Evolutionary conservation across 1,140 invertebrate genomes (phyloP).

Genomic region (Heliconius hermathena): DNA sequence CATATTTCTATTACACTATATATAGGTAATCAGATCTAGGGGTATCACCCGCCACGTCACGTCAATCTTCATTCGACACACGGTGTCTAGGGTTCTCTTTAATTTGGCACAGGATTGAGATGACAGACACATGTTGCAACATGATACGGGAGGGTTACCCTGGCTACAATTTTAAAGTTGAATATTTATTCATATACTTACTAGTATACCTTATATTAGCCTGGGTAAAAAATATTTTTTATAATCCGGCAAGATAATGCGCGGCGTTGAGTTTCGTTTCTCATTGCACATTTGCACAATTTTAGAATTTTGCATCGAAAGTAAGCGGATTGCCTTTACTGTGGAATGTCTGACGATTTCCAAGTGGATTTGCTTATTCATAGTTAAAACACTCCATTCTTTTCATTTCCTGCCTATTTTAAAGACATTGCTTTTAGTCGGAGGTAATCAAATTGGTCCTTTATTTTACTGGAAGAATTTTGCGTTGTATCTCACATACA

Average conservation of each 20-base stretch:
- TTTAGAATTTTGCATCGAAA: too few relatives aligned
- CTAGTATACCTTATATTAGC: too few relatives aligned
- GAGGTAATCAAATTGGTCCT: too few relatives aligned
- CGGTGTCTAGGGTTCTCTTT: conserved; percentile 8
- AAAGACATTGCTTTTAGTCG: not conserved
- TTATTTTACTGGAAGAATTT: too few relatives aligned
- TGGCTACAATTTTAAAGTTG: not conserved
- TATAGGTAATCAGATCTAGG: not conserved
- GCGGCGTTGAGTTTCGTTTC: too few relatives aligned
- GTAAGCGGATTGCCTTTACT: too few relatives aligned
- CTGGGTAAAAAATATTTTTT: too few relatives aligned
- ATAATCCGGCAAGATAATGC: too few relatives aligned
- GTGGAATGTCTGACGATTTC: too few relatives aligned
- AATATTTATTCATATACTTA: not conserved
- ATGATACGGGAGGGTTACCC: not conserved
- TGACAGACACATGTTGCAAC: not conserved
- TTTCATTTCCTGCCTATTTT: not conserved
- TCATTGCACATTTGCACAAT: too few relatives aligned
- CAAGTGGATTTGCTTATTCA: too few relatives aligned
- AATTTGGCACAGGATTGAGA: conserved; percentile 12
- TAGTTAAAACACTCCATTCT: too few relatives aligned
- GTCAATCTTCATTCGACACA: conserved; percentile 12
- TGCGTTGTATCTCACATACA: not conserved
- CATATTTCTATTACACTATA: not conserved
- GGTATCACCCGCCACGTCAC: conserved; percentile 3